A percentile compares a stretch with the other conserved stretches of the same genome.
These are phyloP conservation scores for Probaryconus sp. DNA, from an alignment of 1,140 invertebrate species.

Conservation along the genomic window DNA sequence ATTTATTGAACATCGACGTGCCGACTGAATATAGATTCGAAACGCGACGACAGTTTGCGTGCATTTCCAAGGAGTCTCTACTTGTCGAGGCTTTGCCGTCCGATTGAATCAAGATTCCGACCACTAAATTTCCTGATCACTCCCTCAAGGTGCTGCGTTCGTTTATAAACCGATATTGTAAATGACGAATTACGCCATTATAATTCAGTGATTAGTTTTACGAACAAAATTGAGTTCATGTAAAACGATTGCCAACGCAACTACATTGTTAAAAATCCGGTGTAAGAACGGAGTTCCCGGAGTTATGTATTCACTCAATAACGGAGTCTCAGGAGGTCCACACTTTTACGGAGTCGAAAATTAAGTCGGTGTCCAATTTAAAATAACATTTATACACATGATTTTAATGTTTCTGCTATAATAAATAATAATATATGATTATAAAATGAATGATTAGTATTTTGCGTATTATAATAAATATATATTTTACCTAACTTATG, in stretches of 20 bases:
- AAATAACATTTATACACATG: too few species aligned
- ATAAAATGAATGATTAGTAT: too few species aligned
- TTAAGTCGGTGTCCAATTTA: too few species aligned
- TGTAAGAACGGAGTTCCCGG: too few species aligned
- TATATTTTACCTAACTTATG: too few species aligned
- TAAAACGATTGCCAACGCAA: too few species aligned
- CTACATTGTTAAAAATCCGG: neutral
- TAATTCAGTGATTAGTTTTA: constrained; percentile 41
- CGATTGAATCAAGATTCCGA: constrained; percentile 59
- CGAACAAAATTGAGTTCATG: neutral
- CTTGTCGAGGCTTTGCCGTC: constrained; percentile 56
- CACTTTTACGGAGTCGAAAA: too few species aligned
- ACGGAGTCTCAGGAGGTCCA: too few species aligned
- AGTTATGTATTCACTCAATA: too few species aligned
- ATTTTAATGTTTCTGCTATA: too few species aligned
- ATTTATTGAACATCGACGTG: constrained; percentile 71
- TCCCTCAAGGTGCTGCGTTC: constrained; percentile 47
- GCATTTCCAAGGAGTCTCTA: constrained; percentile 55
- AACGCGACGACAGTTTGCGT: constrained; percentile 51
- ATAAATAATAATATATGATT: too few species aligned
- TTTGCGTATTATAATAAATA: too few species aligned
- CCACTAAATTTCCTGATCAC: constrained; percentile 59
- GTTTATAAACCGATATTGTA: constrained; percentile 47
- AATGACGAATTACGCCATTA: constrained; percentile 34
- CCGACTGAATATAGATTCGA: constrained; percentile 67